phyloP scores from a whole-genome alignment of 2,113 vertebrate species.

The Agapornis roseicollis region DNA sequence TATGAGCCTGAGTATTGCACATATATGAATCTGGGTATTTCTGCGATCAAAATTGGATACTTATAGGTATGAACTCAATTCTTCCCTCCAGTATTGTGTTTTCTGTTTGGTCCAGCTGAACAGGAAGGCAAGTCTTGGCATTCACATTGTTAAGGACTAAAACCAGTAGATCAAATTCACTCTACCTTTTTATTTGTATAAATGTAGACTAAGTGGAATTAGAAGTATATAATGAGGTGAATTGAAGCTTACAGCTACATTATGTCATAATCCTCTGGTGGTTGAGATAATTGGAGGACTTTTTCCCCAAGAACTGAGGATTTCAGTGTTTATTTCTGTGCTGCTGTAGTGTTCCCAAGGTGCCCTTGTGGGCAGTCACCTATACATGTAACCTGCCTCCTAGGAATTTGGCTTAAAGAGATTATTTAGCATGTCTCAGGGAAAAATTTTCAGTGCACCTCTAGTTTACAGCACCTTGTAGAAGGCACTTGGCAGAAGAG shows the following conservation, averaged over 20 bases:
- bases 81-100: too few species aligned
- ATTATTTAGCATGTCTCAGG: not conserved
- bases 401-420: not conserved
- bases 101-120: too few species aligned
- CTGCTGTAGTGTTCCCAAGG: not conserved
- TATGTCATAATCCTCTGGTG: not conserved
- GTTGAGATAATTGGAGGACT: not conserved
- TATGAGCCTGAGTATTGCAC: not conserved
- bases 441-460: not conserved
- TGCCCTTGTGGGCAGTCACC: not conserved
- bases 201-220: too few species aligned
- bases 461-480: not conserved
- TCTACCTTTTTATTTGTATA: too few species aligned
- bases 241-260: not conserved
- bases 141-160: too few species aligned
- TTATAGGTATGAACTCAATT: too few species aligned
- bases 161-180: too few species aligned
- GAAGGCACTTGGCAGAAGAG: not conserved
- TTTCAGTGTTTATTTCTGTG: not conserved
- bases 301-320: not conserved
- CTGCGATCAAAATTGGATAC: too few species aligned
- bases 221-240: too few species aligned
- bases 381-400: not conserved
- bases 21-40: too few species aligned
- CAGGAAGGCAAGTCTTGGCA: too few species aligned